Evolutionary conservation across 2,888 invertebrate species (phyloP), one percentile per base, ranked within the genome.

Genomic region (Drosophila flavopinicola): DNA sequence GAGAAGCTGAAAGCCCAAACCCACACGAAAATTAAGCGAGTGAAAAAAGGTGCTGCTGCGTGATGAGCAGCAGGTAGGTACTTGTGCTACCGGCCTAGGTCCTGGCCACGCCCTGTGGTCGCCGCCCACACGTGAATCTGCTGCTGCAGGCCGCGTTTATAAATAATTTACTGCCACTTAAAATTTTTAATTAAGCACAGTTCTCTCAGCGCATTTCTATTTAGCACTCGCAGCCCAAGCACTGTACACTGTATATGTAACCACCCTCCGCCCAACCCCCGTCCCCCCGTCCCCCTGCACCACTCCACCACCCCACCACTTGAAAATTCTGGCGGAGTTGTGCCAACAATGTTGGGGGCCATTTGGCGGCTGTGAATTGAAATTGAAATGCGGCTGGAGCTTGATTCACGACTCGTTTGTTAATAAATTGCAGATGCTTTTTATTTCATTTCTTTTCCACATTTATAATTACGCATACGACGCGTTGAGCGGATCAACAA

Each of bases 81-180:
- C n/a, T n/a, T n/a, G n/a, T n/a, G n/a, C n/a, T n/a, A n/a, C 0
- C 10, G n/a, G 17, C 49, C 49, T 54, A 27, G 7, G 20, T 4
- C 17, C 33, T 15, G 25, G 44, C 48, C 72, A 71, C 30, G 72
- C 68, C 68, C 24, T 41, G 27, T 29, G 63, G 33, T 29, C 10
- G 32, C 15, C 37, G 64, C 70, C 51, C 71, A 75, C 66, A 75
- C 65, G 66, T 75, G 71, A 44, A 48, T 71, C 64, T 57, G 9
- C 9, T n/a, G 42, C 5, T 25, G 25, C 66, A 69, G 69, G 80
- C 69, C 64, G 66, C 61, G 86, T 77, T 79, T 85, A 79, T 79
- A 79, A 79, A 86, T 79, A 79, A 79, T 79, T 79, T 79, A 79
- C 79, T 79, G 79, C 79, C 86, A 86, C 79, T 79, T 85, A 79